These are phyloP conservation scores for Papilio polyxenes DNA, from an alignment of 1,140 invertebrate species.

Conservation along the genomic window DNA sequence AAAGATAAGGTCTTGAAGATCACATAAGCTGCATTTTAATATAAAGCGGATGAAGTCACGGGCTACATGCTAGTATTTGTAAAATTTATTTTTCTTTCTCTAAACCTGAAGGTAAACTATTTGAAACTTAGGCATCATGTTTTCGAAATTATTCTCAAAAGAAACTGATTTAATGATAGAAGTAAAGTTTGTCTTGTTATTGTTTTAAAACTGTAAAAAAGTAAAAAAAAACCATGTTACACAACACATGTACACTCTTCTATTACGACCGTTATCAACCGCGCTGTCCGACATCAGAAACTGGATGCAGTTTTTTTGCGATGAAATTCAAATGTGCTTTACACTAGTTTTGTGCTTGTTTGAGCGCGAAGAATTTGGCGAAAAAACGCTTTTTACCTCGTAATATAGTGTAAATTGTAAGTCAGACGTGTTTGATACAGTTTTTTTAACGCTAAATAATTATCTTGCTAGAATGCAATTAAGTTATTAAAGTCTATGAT, in stretches of 20 bases:
- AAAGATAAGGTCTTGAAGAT: too few species aligned
- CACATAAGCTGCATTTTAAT: too few species aligned
- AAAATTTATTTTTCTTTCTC: too few species aligned
- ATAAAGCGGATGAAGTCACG: too few species aligned
- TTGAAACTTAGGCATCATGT: too few species aligned
- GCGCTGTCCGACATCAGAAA: not conserved
- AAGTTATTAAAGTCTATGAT: not conserved
- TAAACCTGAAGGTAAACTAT: too few species aligned
- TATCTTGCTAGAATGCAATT: not conserved
- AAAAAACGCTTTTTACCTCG: not conserved
- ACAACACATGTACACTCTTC: not conserved
- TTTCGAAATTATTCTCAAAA: too few species aligned
- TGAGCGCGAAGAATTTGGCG: conserved; percentile 23
- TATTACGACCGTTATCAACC: not conserved
- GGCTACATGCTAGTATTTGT: too few species aligned
- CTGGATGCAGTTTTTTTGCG: conserved; percentile 26
- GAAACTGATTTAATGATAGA: not conserved
- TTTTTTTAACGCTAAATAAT: not conserved
- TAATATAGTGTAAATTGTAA: conserved; percentile 16
- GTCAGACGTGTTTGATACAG: not conserved
- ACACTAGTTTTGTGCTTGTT: conserved; percentile 30
- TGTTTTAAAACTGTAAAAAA: not conserved
- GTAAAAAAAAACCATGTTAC: not conserved
- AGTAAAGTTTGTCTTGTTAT: not conserved
- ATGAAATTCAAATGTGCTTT: conserved; percentile 22